Evolutionary conservation across 1,140 invertebrate species (phyloP).

Genomic region (Drosophila leontia): DNA sequence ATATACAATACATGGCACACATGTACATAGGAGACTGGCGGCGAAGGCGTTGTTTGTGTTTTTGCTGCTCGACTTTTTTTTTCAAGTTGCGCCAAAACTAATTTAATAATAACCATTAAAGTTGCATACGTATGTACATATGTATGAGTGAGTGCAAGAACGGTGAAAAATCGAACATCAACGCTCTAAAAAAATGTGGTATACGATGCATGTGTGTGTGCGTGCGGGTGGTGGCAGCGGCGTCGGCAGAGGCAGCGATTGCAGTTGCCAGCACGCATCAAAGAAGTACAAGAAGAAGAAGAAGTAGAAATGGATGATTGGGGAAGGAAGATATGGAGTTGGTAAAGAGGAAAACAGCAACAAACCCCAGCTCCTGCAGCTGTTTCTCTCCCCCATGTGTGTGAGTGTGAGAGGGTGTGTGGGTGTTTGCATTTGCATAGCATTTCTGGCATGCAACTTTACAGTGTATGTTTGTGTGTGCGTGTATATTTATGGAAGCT

Average conservation of each 20-base stretch:
- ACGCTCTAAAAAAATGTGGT: constrained; percentile 47
- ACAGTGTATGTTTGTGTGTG: constrained; percentile 13
- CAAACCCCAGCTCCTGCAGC: constrained; percentile 40
- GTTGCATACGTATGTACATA: constrained; percentile 4
- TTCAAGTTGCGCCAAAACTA: constrained; percentile 49
- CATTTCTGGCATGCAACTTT: constrained; percentile 49
- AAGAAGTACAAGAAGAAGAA: constrained; percentile 34
- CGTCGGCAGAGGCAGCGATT: constrained; percentile 25
- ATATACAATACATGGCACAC: constrained; percentile 1
- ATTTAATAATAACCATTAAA: constrained; percentile 48
- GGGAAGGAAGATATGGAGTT: background rate
- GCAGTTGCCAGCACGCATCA: constrained; percentile 54
- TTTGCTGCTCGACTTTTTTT: constrained; percentile 19
- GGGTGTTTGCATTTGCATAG: constrained; percentile 50
- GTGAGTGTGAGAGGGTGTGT: constrained; percentile 26
- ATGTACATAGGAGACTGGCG: constrained; percentile 16
- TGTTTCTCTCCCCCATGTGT: constrained; percentile 4
- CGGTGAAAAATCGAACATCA: constrained; percentile 80
- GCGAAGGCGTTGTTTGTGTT: constrained; percentile 19
- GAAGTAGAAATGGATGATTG: constrained; percentile 1
- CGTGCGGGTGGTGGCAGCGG: constrained; percentile 51
- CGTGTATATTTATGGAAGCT: constrained; percentile 41
- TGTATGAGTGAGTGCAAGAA: constrained; percentile 54
- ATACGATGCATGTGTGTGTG: constrained; percentile 30
- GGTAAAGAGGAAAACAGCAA: constrained; percentile 25